phyloP scores from a whole-genome alignment of 2,888 invertebrate genomes.

The Epinotia nisella region DNA sequence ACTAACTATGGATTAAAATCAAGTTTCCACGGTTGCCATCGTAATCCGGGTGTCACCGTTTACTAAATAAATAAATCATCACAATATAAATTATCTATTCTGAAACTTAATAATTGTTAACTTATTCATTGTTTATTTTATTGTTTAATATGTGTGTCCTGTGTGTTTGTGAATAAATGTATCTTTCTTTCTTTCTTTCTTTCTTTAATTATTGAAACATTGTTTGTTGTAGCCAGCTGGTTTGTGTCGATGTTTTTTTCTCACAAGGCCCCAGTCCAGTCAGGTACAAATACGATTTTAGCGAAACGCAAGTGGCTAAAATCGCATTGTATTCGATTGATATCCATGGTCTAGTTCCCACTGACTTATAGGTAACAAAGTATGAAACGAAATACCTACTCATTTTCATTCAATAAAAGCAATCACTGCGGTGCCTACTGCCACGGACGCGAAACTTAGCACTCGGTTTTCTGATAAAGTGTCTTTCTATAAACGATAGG shows the following conservation, averaged over 20 bases:
- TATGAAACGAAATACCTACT: too few species aligned
- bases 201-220: too few species aligned
- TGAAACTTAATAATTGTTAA: background rate
- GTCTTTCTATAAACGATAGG: too few species aligned
- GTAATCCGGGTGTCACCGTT: too few species aligned
- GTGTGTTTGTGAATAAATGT: too few species aligned
- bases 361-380: background rate
- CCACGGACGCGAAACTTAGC: too few species aligned
- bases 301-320: background rate
- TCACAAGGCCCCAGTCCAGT: background rate
- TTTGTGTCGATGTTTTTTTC: background rate
- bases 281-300: background rate
- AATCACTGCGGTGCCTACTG: too few species aligned
- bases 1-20: conserved; percentile 25
- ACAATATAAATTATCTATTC: conserved; percentile 1
- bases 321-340: background rate
- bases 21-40: conserved; percentile 21
- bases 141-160: too few species aligned
- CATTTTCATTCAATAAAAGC: too few species aligned
- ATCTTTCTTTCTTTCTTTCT: too few species aligned
- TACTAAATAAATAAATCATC: conserved; percentile 22
- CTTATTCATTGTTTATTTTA: too few species aligned
- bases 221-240: background rate
- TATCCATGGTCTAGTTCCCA: background rate
- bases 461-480: too few species aligned